Conservation (phyloP, 1,140 invertebrate species). For the Cherax quadricarinatus region DNA sequence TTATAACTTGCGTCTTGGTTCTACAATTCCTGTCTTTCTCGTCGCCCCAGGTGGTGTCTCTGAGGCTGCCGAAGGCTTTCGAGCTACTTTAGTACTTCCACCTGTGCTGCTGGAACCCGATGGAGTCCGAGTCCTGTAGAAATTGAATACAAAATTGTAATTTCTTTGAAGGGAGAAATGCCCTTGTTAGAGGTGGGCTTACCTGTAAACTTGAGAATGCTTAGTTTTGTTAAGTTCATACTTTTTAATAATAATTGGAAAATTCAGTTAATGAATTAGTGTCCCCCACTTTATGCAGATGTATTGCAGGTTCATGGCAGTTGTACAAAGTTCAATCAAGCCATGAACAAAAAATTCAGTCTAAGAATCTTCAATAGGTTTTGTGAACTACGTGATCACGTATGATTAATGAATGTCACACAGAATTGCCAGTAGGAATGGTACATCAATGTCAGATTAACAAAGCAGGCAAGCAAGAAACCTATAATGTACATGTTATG, state of each 20-base stretch:
- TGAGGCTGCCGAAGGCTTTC: conserved; percentile 83
- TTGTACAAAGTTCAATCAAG: too few relatives aligned
- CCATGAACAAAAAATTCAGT: too few relatives aligned
- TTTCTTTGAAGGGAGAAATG: background rate
- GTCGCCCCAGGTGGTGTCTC: conserved; percentile 79
- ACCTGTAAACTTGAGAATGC: background rate
- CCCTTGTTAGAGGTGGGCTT: background rate
- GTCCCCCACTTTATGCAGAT: too few relatives aligned
- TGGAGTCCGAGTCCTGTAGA: conserved; percentile 74
- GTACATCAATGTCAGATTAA: too few relatives aligned
- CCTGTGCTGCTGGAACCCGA: conserved; percentile 79
- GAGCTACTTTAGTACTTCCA: conserved; percentile 81
- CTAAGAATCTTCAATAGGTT: too few relatives aligned
- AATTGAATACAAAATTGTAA: background rate
- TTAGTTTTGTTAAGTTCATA: too few relatives aligned
- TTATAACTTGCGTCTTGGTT: conserved; percentile 60
- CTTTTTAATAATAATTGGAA: background rate
- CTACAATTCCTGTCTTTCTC: conserved; percentile 70
- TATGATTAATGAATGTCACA: too few relatives aligned
- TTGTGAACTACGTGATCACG: too few relatives aligned
- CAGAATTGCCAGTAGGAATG: too few relatives aligned
- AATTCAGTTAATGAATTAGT: background rate
- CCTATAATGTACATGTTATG: too few relatives aligned
- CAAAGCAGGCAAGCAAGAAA: too few relatives aligned
- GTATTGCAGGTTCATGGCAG: too few relatives aligned